Evolutionary conservation across 2,113 vertebrate species (phyloP).

Genomic region (Chascanopsetta lugubris): DNA sequence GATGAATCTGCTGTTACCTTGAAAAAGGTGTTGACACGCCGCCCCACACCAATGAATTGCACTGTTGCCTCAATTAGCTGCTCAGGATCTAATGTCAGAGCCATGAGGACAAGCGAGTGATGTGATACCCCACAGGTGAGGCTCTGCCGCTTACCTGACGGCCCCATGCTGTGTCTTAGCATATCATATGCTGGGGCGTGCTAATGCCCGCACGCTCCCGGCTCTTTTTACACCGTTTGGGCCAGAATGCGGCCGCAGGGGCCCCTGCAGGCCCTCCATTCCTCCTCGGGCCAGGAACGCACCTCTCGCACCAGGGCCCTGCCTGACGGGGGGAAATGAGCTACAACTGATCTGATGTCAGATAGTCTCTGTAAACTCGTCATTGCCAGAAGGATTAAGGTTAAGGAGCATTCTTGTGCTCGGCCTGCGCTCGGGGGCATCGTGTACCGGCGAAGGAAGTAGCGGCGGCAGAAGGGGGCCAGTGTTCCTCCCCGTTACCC

Average conservation of each 20-base stretch:
- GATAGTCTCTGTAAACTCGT: conserved; percentile 63
- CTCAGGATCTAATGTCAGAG: conserved; percentile 64
- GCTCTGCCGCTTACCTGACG: conserved; percentile 60
- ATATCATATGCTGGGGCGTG: conserved; percentile 47
- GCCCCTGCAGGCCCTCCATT: conserved; percentile 33
- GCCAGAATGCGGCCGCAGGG: conserved; percentile 44
- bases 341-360: conserved; percentile 60
- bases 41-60: conserved; percentile 55
- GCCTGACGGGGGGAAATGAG: conserved; percentile 27
- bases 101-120: conserved; percentile 55
- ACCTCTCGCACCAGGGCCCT: conserved; percentile 41
- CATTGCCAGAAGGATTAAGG: conserved; percentile 60
- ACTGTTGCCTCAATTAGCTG: conserved; percentile 70
- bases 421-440: conserved; percentile 60
- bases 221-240: conserved; percentile 62
- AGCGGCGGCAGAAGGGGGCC: conserved; percentile 63
- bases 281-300: conserved; percentile 51
- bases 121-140: conserved; percentile 54
- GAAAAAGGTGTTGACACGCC: conserved; percentile 64
- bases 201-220: conserved; percentile 35
- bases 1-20: conserved; percentile 54
- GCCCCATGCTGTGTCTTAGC: conserved; percentile 49
- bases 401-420: conserved; percentile 72
- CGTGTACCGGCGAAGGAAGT: conserved; percentile 64
- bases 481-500: conserved; percentile 68